A percentile compares a stretch with the other conserved stretches of the same genome.
Conservation (phyloP, 2,888 invertebrate species). For the Tetheella fluctuosa region DNA sequence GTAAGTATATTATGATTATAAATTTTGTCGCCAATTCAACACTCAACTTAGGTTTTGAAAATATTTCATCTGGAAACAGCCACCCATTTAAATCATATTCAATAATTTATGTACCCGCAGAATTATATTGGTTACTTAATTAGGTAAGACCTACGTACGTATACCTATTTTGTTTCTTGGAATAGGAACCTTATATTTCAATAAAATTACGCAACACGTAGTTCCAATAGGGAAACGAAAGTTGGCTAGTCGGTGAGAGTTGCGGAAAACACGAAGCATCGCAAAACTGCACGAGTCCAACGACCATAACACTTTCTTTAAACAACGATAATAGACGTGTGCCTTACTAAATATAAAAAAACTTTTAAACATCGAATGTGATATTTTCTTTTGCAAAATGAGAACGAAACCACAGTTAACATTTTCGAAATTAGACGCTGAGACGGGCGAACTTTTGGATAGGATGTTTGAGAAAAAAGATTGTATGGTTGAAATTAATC, state of each 20-base stretch:
- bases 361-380: conserved; percentile 14
- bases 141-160: no score
- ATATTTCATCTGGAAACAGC: no score
- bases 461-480: conserved; percentile 87
- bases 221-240: conserved; percentile 49
- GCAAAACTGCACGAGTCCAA: conserved; percentile 41
- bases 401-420: conserved; percentile 67
- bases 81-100: no score
- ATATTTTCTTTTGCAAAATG: conserved; percentile 51
- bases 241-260: conserved; percentile 56
- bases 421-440: conserved; percentile 85
- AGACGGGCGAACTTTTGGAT: conserved; percentile 85
- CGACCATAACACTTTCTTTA: conserved; percentile 59
- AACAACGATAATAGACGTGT: conserved; percentile 36
- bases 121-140: no score
- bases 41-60: no score
- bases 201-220: not conserved
- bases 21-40: no score
- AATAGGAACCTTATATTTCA: not conserved
- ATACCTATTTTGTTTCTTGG: not conserved
- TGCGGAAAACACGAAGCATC: conserved; percentile 49
- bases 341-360: not conserved
- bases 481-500: conserved; percentile 89
- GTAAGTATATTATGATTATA: no score
- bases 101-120: no score